Evolutionary conservation across 2,113 vertebrate genomes (phyloP).

Genomic region (Scolopax mira): DNA sequence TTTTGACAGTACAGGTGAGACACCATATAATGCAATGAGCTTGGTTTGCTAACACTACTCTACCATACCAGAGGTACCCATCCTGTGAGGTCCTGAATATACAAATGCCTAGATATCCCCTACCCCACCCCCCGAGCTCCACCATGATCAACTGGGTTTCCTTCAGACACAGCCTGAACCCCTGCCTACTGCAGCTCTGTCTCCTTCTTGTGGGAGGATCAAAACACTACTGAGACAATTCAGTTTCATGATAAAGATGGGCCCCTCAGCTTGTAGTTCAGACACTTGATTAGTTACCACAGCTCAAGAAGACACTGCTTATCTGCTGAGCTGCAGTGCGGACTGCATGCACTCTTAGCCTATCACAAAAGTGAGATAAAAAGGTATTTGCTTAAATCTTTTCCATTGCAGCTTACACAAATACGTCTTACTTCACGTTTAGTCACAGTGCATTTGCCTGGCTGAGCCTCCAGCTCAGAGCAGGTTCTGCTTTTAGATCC

Average conservation of each 20-base stretch:
- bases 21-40: not conserved
- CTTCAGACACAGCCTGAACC: not conserved
- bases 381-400: constrained; percentile 9
- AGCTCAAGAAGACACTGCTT: not conserved
- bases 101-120: not conserved
- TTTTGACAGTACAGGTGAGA: not conserved
- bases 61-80: not conserved
- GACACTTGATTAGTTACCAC: not conserved
- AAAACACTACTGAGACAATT: not conserved
- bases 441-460: not conserved
- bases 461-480: not conserved
- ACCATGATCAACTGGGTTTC: not conserved
- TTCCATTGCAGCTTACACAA: not conserved
- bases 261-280: not conserved
- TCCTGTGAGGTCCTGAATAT: not conserved
- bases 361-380: constrained; percentile 1
- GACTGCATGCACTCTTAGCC: not conserved
- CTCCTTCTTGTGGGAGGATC: not conserved
- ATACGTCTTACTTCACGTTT: not conserved
- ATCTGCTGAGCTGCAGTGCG: not conserved
- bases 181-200: not conserved
- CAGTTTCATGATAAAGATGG: not conserved
- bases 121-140: not conserved
- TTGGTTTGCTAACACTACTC: not conserved
- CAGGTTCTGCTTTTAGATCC: not conserved